Base-by-base conservation (phyloP, 2,797 vertebrate species). In the Coranthus polyacanthus region DNA sequence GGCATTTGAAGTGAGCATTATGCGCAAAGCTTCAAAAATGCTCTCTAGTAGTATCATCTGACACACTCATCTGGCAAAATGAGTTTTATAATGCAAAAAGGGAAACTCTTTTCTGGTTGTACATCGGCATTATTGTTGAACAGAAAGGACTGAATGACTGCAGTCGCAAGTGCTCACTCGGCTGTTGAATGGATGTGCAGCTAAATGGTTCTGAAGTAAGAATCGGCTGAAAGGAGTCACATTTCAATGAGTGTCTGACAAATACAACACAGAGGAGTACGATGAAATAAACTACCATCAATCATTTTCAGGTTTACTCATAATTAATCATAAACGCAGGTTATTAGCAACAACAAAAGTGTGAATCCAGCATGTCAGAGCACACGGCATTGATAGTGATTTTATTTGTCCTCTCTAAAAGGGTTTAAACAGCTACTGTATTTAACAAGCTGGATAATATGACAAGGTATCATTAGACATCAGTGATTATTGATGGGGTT, bases 1-100 rank as follows among this genome's bases (percentile, higher is more conserved):
- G 9, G 42, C 61, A 56, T 65, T 46, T 68, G 9, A 58, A 61
- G 39, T 50, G 45, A 53, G 18, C 16, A 22, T 72, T 12, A 61
- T 39, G 10, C 16, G 17, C 22, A 36, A 60, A 44, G 47, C 37
- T 0, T 20, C 15, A 55, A 47, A 41, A n/a, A n/a, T n/a, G n/a
- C n/a, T n/a, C 9, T n/a, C 15, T 16, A 49, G 3, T 29, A 9
- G 7, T 13, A 47, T 39, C 11, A 4, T 36, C 18, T 49, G 29
- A 71, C 29, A 64, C 43, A 69, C 9, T 2, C 9, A 21, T 36
- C 45, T n/a, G n/a, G 17, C 18, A 57, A 17, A 52, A 37, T 15
- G 41, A 46, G 7, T 12, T 44, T 65, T 22, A 1, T 6, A 24
- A 42, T 50, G n/a, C 2, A 50, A 38, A 13, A 2, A 24, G 32